These are phyloP conservation scores for Venturia canescens DNA, from an alignment of 1,140 invertebrate genomes.

Conservation along the genomic window DNA sequence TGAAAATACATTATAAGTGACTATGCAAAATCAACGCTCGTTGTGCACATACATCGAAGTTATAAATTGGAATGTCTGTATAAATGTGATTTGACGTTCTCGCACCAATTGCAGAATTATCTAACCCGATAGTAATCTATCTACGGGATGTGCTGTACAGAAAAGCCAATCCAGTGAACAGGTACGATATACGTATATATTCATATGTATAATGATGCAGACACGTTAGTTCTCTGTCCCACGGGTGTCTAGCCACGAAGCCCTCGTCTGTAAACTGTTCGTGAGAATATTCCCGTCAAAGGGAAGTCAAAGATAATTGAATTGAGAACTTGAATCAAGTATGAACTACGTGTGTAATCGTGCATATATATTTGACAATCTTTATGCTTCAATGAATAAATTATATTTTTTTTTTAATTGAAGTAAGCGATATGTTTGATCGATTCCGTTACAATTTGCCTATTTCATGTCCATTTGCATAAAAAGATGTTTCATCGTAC, in stretches of 20 bases:
- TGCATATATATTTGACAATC: too few species aligned
- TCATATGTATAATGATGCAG: neutral
- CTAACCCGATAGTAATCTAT: conserved; percentile 1
- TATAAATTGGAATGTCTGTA: neutral
- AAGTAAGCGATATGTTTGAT: too few species aligned
- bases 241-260: neutral
- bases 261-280: neutral
- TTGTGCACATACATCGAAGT: neutral
- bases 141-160: neutral
- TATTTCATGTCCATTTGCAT: too few species aligned
- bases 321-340: neutral
- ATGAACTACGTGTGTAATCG: too few species aligned
- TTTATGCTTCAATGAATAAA: too few species aligned
- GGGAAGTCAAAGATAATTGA: conserved; percentile 4
- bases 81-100: neutral
- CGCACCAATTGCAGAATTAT: neutral
- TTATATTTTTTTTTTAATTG: too few species aligned
- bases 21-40: neutral
- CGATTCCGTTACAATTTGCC: too few species aligned
- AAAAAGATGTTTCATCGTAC: too few species aligned
- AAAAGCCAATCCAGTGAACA: neutral
- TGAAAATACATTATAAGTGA: too few species aligned
- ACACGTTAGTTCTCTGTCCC: neutral
- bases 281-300: neutral
- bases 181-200: neutral